Evolutionary conservation across 2,888 invertebrate genomes (phyloP), one percentile per base, ranked within the genome.

Genomic region (Plemyria rubiginata): DNA sequence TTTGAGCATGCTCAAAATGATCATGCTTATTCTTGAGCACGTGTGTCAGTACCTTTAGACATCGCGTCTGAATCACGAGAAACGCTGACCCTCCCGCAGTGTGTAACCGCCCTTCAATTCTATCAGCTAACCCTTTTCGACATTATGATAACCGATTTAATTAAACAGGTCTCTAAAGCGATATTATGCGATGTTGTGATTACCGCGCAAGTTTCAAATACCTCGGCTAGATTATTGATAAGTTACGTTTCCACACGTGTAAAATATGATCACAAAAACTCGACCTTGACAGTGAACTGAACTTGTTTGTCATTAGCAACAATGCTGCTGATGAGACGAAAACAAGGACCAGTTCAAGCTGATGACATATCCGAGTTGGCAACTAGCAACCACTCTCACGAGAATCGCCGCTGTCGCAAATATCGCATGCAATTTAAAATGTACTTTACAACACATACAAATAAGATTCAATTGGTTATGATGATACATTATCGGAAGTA

Each of bases 301-400:
- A 64, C 40, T 38, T 15, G 40, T 53, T 48, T 38, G 60, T 65
- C 60, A 64, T 60, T 54, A 65, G 64, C 56, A 53, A 59, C 64
- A 57, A 54, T 60, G 55, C 36, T 45, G 51, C 45, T 60, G 56
- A 53, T 49, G 45, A 54, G 41, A 55, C 38, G 49, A 61, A 61
- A 63, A 58, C 62, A 55, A 64, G 58, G 63, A 57, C 59, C 57
- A 28, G 54, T 48, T 62, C 29, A 45, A 55, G 65, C 52, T 50
- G 64, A 61, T 70, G 70, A 67, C 67, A 67, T 65, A 66, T 62
- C 62, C 55, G 66, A 50, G 62, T 67, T 70, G 70, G 66, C 70
- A 67, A 70, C 67, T 41, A 2, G 40, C 40, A 58, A 13, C 15
- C 8, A 43, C 59, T 48, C 59, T 48, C 28, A 49, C 51, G 41